Evolutionary conservation across 2,888 invertebrate species (phyloP).

Genomic region (Plutella xylostella): DNA sequence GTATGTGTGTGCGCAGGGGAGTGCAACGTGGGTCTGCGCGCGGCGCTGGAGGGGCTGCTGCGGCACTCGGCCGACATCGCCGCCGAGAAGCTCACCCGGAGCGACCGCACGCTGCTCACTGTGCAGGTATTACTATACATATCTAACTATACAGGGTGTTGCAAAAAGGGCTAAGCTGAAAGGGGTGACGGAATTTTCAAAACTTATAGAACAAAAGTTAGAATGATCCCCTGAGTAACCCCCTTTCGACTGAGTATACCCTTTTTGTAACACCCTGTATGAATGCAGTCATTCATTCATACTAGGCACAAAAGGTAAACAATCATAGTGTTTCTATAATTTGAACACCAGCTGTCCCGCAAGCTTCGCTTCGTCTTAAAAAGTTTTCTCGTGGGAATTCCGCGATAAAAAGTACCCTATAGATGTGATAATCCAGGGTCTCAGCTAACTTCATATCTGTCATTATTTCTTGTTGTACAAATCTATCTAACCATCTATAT

Average conservation of each 20-base stretch:
- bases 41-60: slow-evolving; percentile 41
- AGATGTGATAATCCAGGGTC: too few relatives aligned
- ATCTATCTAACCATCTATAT: background rate
- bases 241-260: too few relatives aligned
- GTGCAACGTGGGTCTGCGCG: slow-evolving; percentile 45
- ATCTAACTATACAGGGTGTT: background rate
- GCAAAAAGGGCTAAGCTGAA: too few relatives aligned
- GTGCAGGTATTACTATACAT: slow-evolving; percentile 35
- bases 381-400: too few relatives aligned
- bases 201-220: too few relatives aligned
- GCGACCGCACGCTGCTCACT: slow-evolving; percentile 43
- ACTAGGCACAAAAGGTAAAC: too few relatives aligned
- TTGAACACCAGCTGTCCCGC: too few relatives aligned
- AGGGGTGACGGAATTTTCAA: background rate
- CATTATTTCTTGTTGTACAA: background rate
- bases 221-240: too few relatives aligned
- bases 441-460: background rate
- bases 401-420: background rate
- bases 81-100: slow-evolving; percentile 40
- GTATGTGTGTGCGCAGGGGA: slow-evolving; percentile 38
- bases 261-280: too few relatives aligned
- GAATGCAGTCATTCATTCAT: too few relatives aligned
- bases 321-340: too few relatives aligned
- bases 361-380: too few relatives aligned
- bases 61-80: slow-evolving; percentile 47